Evolutionary conservation across 92 coral and sea anemone species (phyloP), one percentile per base, ranked within the genome.

Genomic region (Phenganax marumi): DNA sequence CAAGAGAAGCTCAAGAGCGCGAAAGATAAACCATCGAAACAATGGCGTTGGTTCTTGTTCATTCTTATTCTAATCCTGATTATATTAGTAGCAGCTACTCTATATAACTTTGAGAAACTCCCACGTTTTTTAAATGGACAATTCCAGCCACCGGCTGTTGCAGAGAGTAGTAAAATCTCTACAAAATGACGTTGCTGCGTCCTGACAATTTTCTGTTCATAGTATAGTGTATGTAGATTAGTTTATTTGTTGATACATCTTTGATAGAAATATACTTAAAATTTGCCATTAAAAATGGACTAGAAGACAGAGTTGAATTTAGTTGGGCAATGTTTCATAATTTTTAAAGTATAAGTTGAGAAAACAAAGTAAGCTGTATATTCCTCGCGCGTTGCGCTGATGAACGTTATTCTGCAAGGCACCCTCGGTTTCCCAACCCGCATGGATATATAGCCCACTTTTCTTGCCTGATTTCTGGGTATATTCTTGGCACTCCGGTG

Each of bases 21-120:
- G 3, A 74, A 74, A 21, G 19, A 13, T 18, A 55, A 74, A 52
- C 52, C 63, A 9, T 76, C 81, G 13, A 33, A 24, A 76, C 54
- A 55, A 52, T 76, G 68, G 69, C 72, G 48, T 49, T 76, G 81
- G 81, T 4, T 76, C 23, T 23, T 76, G 52, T 12, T 74, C 5
- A 39, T 76, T 9, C 1, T 56, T 17, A 18, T 76, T 16, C 0
- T 76, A 19, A 6, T 76, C 17, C 17, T 57, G 52, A 33, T 76
- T 22, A 7, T 57, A 21, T 62, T 76, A 3, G 19, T 46, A 0
- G 81, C 68, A 25, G 81, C 81, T 76, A 68, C 57, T 12, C 51
- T 76, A 22, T 76, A 76, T 62, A 76, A 76, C 49, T 12, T 76
- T 8, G 81, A 76, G 68, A 16, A 48, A 13, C 47, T 76, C 1